Conservation (phyloP, 1,140 invertebrate species). For the Eriocheir sinensis region DNA sequence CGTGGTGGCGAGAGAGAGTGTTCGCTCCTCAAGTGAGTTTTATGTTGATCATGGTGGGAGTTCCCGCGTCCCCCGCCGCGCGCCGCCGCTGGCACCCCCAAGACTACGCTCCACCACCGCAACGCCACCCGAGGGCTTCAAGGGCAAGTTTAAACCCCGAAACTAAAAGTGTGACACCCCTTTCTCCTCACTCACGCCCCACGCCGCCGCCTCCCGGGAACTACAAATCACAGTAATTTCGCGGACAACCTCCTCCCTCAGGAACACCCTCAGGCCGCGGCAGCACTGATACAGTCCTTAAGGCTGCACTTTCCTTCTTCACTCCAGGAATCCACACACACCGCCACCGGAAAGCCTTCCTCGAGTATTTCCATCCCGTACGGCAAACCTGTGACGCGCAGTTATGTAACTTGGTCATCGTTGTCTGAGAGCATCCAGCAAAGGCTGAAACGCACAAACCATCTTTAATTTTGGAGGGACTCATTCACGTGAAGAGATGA, state of each 20-base stretch:
- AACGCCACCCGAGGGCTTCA: slow-evolving; percentile 47
- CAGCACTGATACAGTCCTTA: not conserved
- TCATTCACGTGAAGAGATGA: not conserved
- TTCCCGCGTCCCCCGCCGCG: not conserved
- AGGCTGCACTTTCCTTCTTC: not conserved
- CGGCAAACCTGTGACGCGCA: not conserved
- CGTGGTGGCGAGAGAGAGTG: not conserved
- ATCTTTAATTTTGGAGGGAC: not conserved
- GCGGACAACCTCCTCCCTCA: slow-evolving; percentile 9
- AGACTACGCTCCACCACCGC: slow-evolving; percentile 49
- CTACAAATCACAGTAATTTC: slow-evolving; percentile 4
- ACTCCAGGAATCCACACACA: not conserved
- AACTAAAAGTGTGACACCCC: slow-evolving; percentile 32
- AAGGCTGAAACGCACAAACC: not conserved
- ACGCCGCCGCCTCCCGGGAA: slow-evolving; percentile 16
- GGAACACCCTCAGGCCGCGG: not conserved
- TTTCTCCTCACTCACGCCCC: slow-evolving; percentile 35
- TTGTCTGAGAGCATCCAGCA: not conserved
- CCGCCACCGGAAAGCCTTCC: not conserved
- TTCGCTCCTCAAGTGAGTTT: not conserved
- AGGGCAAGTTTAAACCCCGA: slow-evolving; percentile 56
- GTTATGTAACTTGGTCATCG: too few relatives aligned
- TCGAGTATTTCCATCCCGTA: not conserved
- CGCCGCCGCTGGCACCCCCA: not conserved
- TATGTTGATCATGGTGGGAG: slow-evolving; percentile 22